phyloP scores from a whole-genome alignment of 2,113 vertebrate species.

The Scalopus aquaticus region DNA sequence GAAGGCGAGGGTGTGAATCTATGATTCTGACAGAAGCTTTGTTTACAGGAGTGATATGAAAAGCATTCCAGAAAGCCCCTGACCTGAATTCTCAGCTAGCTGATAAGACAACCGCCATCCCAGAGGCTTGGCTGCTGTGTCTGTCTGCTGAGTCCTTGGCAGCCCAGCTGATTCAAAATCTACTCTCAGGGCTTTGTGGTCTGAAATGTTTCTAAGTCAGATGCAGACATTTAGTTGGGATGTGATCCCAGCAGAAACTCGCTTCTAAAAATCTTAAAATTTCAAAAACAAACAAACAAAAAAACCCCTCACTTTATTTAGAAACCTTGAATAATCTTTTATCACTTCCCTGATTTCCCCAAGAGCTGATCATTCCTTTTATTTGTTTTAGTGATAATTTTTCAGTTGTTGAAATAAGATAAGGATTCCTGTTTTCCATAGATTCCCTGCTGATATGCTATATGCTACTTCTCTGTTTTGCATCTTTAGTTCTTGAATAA shows the following conservation, averaged over 20 bases:
- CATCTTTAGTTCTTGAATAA: not conserved
- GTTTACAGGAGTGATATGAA: constrained; percentile 36
- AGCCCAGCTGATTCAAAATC: not conserved
- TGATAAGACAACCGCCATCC: constrained; percentile 61
- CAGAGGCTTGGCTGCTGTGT: not conserved
- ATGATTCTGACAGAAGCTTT: constrained; percentile 53
- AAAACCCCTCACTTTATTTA: not conserved
- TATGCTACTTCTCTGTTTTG: not conserved
- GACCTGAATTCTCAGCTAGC: constrained; percentile 31
- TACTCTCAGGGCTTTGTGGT: constrained; percentile 30
- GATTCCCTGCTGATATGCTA: not conserved
- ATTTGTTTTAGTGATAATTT: not conserved
- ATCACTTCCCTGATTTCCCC: not conserved
- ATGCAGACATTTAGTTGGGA: not conserved
- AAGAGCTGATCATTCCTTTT: not conserved
- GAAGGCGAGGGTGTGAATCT: constrained; percentile 49
- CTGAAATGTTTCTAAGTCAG: not conserved
- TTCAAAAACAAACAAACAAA: not conserved
- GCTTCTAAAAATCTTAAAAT: not conserved
- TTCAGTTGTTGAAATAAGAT: not conserved
- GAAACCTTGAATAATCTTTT: not conserved
- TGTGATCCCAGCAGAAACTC: not conserved
- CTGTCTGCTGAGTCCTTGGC: constrained; percentile 40
- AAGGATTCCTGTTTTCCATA: not conserved
- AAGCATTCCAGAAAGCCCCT: constrained; percentile 57